These are phyloP conservation scores for Diachrysia chrysitis DNA, from an alignment of 2,888 invertebrate species.

Conservation along the genomic window DNA sequence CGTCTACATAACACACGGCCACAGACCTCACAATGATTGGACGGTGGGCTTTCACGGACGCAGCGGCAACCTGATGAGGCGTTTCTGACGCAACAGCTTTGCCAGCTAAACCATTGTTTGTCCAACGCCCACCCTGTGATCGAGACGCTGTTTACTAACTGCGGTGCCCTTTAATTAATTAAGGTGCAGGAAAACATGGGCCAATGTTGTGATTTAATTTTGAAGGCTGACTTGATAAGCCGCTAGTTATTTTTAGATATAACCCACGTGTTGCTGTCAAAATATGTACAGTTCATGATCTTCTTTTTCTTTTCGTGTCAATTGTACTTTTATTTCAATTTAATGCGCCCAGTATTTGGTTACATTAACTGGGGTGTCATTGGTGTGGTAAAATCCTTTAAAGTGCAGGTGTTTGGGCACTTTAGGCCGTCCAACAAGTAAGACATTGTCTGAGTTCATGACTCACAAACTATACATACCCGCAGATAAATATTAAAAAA, in stretches of 20 bases:
- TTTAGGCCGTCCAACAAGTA: no score
- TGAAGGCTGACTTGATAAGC: neutral
- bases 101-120: conserved; percentile 75
- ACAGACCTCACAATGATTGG: conserved; percentile 66
- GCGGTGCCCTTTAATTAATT: conserved; percentile 51
- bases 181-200: conserved; percentile 21
- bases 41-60: conserved; percentile 61
- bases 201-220: conserved; percentile 13
- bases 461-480: no score
- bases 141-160: conserved; percentile 40
- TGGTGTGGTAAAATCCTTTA: no score
- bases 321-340: no score
- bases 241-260: neutral
- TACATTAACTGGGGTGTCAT: no score
- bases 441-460: no score
- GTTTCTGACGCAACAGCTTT: conserved; percentile 65
- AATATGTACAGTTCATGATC: no score
- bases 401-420: no score
- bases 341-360: no score
- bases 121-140: conserved; percentile 55
- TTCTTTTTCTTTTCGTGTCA: no score
- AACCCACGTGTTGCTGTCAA: no score
- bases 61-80: conserved; percentile 72
- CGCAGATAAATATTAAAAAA: no score
- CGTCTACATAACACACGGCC: conserved; percentile 51